These are phyloP conservation scores for Formica selysi DNA, from an alignment of 1,140 invertebrate genomes.

Conservation along the genomic window DNA sequence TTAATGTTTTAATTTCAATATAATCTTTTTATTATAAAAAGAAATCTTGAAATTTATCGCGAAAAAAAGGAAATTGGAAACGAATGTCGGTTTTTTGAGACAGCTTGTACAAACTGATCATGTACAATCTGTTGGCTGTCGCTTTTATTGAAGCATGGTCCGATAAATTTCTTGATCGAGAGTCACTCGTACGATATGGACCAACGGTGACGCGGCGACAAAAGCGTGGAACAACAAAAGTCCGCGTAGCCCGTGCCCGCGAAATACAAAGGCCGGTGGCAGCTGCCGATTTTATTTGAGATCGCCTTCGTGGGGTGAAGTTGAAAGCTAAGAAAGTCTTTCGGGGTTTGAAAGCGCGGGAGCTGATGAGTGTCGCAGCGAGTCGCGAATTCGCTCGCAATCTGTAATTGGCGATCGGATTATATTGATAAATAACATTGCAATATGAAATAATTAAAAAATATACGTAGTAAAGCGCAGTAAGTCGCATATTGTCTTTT, in stretches of 20 bases:
- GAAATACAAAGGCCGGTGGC: constrained; percentile 65
- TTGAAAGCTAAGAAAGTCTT: constrained; percentile 65
- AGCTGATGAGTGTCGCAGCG: constrained; percentile 17
- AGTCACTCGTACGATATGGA: constrained; percentile 58
- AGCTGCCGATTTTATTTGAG: constrained; percentile 75
- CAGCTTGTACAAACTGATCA: background rate
- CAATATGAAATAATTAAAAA: background rate
- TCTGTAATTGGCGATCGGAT: background rate
- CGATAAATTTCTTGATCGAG: constrained; percentile 64
- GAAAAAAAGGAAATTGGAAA: background rate
- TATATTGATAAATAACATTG: background rate
- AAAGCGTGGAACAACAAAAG: constrained; percentile 74
- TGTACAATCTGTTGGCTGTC: constrained; percentile 12
- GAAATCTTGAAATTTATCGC: background rate
- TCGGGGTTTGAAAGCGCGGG: constrained; percentile 59
- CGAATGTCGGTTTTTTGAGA: background rate
- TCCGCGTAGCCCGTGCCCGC: constrained; percentile 65
- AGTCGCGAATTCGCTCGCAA: constrained; percentile 26
- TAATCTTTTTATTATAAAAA: background rate
- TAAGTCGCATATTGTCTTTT: too few relatives aligned
- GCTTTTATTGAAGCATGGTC: constrained; percentile 8
- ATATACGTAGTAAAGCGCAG: background rate
- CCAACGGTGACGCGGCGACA: constrained; percentile 53
- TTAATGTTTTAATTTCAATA: background rate
- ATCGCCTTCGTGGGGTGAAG: constrained; percentile 62